Base-by-base conservation (phyloP, 2,888 invertebrate species). In the Colostygia pectinataria region DNA sequence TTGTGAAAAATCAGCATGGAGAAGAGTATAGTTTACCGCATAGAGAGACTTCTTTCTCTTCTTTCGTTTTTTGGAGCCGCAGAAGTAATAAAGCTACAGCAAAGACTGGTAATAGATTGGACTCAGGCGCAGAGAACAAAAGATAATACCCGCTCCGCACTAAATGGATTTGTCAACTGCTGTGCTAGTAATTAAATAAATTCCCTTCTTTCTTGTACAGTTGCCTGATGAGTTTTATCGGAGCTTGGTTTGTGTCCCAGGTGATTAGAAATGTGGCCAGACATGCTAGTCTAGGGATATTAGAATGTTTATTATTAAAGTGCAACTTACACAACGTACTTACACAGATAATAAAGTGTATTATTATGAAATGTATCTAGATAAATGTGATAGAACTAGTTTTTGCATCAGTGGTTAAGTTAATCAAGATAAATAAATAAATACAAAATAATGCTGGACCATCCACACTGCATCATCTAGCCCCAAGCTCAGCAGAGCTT, bases 81-180 rank as follows among this genome's bases (percentile, higher is more conserved):
- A 56, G 65, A 55, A 59, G 80, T 82, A 85, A 85, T 87, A 83
- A 84, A 81, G 77, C 74, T 75, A 70, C 66, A 66, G 70, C 71
- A 75, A 74, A 69, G 75, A 72, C 74, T 75, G 63, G 78, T 82
- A 87, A 85, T 85, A 86, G 88, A 89, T 89, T 85, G 83, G 83
- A 83, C 80, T 75, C 80, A 76, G 80, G 70, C 74, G 72, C 75
- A 82, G 85, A 85, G 84, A 77, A 83, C 85, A 82, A 81, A 80
- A 86, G 87, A 88, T 87, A 87, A 81, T 76, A 76, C 74, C 65
- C 70, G 55, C 68, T 72, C 66, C 68, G 72, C 71, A 72, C 75
- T 83, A 81, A 87, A 83, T 81, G 81, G 81, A 86, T 87, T 87
- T 88, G 83, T 89, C 88, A 88, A 85, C 84, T 76, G 76, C 75